Percentiles rank a stretch among this genome's conserved stretches.
Evolutionary conservation across 2,113 vertebrate genomes (phyloP).

Genomic region (Centropristis striata): DNA sequence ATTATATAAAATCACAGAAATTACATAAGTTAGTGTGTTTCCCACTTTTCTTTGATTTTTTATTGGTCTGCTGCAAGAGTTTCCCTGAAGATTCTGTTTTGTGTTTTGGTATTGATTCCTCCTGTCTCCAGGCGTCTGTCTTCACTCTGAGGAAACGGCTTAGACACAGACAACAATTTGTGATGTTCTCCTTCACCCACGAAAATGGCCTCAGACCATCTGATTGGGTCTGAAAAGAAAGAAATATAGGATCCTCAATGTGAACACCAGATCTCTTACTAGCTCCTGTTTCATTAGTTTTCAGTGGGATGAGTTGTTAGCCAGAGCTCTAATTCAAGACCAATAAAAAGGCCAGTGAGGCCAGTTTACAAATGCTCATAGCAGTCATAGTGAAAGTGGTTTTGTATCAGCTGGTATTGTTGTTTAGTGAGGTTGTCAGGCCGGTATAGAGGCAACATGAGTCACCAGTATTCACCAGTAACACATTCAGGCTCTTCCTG

Average conservation of each 20-base stretch:
- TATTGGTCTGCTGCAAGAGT: not conserved
- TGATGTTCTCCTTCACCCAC: not conserved
- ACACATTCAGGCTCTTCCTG: no score
- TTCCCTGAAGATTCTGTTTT: no score
- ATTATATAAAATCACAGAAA: no score
- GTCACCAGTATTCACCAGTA: no score
- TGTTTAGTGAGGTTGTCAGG: slow-evolving; percentile 21
- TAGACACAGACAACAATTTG: not conserved
- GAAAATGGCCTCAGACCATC: not conserved
- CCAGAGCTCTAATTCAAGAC: slow-evolving; percentile 24
- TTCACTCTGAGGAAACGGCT: not conserved
- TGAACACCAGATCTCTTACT: slow-evolving; percentile 14
- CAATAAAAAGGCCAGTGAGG: slow-evolving; percentile 10
- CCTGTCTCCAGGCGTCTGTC: slow-evolving; percentile 5
- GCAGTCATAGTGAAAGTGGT: slow-evolving; percentile 1
- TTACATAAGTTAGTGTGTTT: no score
- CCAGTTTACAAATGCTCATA: not conserved
- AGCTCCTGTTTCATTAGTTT: slow-evolving; percentile 4
- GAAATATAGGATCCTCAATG: slow-evolving; percentile 9
- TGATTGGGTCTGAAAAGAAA: slow-evolving; percentile 9
- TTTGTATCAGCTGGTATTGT: slow-evolving; percentile 9
- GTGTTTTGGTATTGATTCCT: not conserved
- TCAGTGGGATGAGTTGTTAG: slow-evolving; percentile 9
- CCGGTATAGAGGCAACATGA: slow-evolving; percentile 5
- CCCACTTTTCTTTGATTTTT: not conserved